phyloP scores from a whole-genome alignment of 2,113 vertebrate genomes.

The Hirundichthys speculiger region DNA sequence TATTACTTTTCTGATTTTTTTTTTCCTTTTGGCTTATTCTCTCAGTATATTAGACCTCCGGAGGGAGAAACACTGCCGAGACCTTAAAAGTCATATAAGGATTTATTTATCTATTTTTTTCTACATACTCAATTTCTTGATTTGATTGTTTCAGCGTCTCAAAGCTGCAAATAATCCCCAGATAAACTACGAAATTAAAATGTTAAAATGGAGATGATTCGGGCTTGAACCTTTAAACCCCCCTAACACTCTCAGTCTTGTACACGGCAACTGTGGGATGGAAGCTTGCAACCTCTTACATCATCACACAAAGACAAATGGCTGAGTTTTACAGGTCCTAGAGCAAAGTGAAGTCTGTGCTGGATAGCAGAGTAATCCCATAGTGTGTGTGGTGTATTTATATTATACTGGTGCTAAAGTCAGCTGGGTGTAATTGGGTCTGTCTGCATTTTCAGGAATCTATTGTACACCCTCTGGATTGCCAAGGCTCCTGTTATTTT shows the following conservation, averaged over 20 bases:
- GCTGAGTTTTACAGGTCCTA: background rate
- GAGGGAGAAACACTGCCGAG: too few species aligned
- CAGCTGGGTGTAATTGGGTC: background rate
- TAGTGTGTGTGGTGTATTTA: background rate
- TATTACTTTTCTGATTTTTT: too few species aligned
- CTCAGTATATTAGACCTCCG: too few species aligned
- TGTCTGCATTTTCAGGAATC: conserved; percentile 7
- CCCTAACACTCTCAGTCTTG: background rate
- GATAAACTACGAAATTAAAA: background rate
- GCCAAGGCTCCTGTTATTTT: background rate
- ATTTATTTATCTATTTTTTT: background rate
- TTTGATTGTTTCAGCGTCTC: too few species aligned
- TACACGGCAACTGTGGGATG: background rate
- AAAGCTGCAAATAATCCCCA: background rate
- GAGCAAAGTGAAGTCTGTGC: background rate
- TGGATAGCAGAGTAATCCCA: conserved; percentile 2
- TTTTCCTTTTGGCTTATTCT: too few species aligned
- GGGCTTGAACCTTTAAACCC: conserved; percentile 1
- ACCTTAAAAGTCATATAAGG: background rate
- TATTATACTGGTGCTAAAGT: background rate
- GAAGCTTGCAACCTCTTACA: conserved; percentile 2
- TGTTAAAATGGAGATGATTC: too few species aligned
- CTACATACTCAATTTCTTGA: background rate
- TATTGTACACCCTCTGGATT: too few species aligned
- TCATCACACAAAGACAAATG: conserved; percentile 3